These are phyloP conservation scores for Cryptosula pallasiana DNA, from an alignment of 2,888 invertebrate genomes.

Conservation along the genomic window DNA sequence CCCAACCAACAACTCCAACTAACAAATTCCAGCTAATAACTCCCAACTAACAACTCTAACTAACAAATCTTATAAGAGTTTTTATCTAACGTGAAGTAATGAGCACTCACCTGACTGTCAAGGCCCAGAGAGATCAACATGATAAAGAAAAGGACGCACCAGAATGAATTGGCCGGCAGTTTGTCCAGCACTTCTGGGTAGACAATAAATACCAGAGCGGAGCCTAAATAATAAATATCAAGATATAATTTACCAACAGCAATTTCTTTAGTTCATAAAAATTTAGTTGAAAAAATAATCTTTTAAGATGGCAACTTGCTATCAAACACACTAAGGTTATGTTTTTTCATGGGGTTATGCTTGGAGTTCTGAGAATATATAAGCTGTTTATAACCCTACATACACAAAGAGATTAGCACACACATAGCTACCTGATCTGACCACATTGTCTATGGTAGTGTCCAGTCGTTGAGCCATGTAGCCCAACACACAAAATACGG, in stretches of 20 bases:
- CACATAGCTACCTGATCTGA: constrained; percentile 31
- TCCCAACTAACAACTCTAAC: too few species aligned
- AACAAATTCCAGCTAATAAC: too few species aligned
- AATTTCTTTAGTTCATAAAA: background rate
- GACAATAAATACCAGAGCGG: constrained; percentile 14
- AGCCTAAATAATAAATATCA: background rate
- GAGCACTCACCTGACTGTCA: constrained; percentile 35
- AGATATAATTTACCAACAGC: background rate
- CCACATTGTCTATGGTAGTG: constrained; percentile 36
- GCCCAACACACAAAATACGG: constrained; percentile 69
- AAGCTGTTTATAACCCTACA: too few species aligned
- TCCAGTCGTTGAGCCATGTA: constrained; percentile 34
- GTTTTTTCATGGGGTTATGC: too few species aligned
- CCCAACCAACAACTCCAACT: too few species aligned
- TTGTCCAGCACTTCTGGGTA: constrained; percentile 35
- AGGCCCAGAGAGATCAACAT: constrained; percentile 50
- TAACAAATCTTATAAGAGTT: too few species aligned
- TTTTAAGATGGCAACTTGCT: too few species aligned
- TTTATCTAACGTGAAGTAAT: too few species aligned
- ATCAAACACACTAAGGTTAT: too few species aligned
- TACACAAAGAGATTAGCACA: too few species aligned
- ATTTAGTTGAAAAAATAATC: too few species aligned
- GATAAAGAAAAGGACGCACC: constrained; percentile 49
- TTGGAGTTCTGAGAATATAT: too few species aligned
- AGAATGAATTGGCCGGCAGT: constrained; percentile 43